Percentiles rank a stretch among this genome's conserved stretches.
phyloP scores from a whole-genome alignment of 1,140 invertebrate species.

The Heliconius congener region DNA sequence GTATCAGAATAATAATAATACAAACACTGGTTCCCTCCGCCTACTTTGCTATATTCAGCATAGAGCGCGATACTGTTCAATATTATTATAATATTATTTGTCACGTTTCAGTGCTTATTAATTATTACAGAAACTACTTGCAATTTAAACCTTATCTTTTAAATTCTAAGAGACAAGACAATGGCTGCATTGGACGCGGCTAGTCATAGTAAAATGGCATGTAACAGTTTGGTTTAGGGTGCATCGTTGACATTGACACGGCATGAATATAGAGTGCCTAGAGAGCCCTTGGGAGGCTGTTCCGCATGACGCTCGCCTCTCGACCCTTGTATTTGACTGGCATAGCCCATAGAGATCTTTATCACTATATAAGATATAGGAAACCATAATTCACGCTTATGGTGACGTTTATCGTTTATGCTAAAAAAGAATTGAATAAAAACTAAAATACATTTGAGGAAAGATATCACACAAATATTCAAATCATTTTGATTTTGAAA shows the following conservation, averaged over 20 bases:
- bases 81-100: background rate
- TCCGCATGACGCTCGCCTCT: slow-evolving; percentile 37
- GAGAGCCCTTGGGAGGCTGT: slow-evolving; percentile 51
- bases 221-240: slow-evolving; percentile 35
- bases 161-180: slow-evolving; percentile 39
- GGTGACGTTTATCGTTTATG: background rate
- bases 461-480: too few relatives aligned
- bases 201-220: slow-evolving; percentile 39
- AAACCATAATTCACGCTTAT: background rate
- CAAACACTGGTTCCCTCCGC: too few relatives aligned
- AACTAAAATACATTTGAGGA: too few relatives aligned
- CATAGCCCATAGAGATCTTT: slow-evolving; percentile 1
- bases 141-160: slow-evolving; percentile 18
- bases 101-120: background rate
- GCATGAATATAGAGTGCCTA: slow-evolving; percentile 42
- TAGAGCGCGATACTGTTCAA: too few relatives aligned
- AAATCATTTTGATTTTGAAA: too few relatives aligned
- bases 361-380: background rate
- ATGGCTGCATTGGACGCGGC: slow-evolving; percentile 27
- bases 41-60: too few relatives aligned
- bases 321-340: slow-evolving; percentile 3
- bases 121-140: background rate
- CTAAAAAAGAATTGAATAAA: too few relatives aligned
- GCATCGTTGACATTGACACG: slow-evolving; percentile 50
- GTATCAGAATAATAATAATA: too few relatives aligned